These are phyloP conservation scores for Agrotis segetum DNA, from an alignment of 2,888 invertebrate genomes.

Conservation along the genomic window DNA sequence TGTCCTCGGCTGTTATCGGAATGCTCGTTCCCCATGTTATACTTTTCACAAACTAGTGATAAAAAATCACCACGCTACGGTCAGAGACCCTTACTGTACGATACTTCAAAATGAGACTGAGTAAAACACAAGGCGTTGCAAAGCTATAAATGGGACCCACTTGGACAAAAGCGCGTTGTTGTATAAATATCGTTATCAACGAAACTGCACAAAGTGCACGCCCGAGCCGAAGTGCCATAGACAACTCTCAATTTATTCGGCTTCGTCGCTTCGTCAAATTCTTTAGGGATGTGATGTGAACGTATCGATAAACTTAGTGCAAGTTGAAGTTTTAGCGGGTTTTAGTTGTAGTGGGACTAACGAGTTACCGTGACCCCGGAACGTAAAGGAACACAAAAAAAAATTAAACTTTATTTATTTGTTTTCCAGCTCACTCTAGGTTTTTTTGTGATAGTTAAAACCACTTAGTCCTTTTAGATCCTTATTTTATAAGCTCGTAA, in stretches of 20 bases:
- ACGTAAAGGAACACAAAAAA: no score
- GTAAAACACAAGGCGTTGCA: background rate
- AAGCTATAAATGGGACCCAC: background rate
- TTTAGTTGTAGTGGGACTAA: no score
- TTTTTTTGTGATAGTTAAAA: no score
- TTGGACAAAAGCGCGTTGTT: background rate
- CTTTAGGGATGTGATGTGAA: slow-evolving; percentile 2
- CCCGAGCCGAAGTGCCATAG: background rate
- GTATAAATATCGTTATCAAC: background rate
- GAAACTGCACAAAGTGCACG: slow-evolving; percentile 3
- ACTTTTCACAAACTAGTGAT: background rate
- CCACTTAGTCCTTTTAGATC: no score
- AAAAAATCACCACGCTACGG: slow-evolving; percentile 1
- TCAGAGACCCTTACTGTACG: background rate
- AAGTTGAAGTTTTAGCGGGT: background rate
- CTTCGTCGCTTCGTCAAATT: background rate
- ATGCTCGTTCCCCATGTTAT: slow-evolving; percentile 10
- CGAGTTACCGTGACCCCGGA: no score
- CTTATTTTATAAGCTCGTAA: no score
- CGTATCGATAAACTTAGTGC: background rate
- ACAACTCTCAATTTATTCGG: slow-evolving; percentile 4
- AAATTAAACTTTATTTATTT: no score
- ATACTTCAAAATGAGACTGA: background rate
- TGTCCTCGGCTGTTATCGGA: background rate
- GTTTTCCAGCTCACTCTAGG: no score